Evolutionary conservation across 2,113 vertebrate genomes (phyloP).

Genomic region (Passer montanus): DNA sequence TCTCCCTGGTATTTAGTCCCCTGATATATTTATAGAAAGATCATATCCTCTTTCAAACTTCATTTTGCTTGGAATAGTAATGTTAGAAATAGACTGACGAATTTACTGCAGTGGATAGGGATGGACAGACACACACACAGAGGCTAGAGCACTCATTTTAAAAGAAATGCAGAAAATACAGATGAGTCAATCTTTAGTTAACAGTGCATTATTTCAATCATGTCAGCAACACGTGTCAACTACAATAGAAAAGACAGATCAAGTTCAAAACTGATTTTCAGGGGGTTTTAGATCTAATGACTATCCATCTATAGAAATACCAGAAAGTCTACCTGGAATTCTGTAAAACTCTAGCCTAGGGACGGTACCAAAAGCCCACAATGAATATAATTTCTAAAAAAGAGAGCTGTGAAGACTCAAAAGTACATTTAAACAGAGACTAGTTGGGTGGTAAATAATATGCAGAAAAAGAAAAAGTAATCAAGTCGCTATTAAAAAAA

Average conservation of each 20-base stretch:
- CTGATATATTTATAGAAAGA: constrained; percentile 57
- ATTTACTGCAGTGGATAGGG: not conserved
- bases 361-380: constrained; percentile 53
- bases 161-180: constrained; percentile 69
- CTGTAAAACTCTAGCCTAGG: constrained; percentile 33
- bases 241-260: constrained; percentile 68
- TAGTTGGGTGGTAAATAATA: constrained; percentile 7
- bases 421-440: constrained; percentile 36
- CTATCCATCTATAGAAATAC: constrained; percentile 44
- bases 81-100: constrained; percentile 47
- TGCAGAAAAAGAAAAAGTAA: not conserved
- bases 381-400: constrained; percentile 34
- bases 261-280: constrained; percentile 39
- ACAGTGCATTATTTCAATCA: constrained; percentile 60
- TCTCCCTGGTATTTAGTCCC: constrained; percentile 28
- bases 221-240: constrained; percentile 45
- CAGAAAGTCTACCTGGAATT: constrained; percentile 51
- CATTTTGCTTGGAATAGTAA: constrained; percentile 56
- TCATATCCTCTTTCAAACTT: constrained; percentile 50
- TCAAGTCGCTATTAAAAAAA: not conserved
- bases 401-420: constrained; percentile 41
- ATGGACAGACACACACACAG: not conserved
- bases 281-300: constrained; percentile 37
- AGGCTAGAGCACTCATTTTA: constrained; percentile 47
- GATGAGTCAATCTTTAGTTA: constrained; percentile 43